phyloP scores from a whole-genome alignment of 1,140 invertebrate genomes.

The Aphelinus certus region DNA sequence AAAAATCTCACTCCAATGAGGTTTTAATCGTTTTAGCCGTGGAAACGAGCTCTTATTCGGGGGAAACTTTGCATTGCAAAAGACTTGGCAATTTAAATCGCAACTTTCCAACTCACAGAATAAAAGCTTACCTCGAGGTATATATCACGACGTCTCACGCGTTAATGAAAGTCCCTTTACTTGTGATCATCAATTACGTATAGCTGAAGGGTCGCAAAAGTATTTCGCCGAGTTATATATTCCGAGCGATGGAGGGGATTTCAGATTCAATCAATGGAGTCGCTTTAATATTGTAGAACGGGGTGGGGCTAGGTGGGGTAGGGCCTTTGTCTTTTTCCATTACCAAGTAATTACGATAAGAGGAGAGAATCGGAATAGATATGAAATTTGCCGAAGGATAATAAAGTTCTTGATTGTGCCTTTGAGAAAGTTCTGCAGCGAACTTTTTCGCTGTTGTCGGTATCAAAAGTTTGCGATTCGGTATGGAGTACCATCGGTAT shows the following conservation, averaged over 20 bases:
- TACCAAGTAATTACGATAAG: conserved; percentile 18
- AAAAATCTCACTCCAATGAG: not conserved
- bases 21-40: conserved; percentile 16
- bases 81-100: conserved; percentile 9
- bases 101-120: not conserved
- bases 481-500: too few species aligned
- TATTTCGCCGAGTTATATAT: not conserved
- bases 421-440: not conserved
- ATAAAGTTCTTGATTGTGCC: conserved; percentile 21
- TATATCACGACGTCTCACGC: not conserved
- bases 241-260: not conserved
- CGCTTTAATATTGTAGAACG: not conserved
- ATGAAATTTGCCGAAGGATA: conserved; percentile 3
- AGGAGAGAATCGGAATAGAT: not conserved
- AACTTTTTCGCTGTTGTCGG: not conserved
- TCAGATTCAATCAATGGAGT: conserved; percentile 18
- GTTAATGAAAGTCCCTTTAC: not conserved
- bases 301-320: not conserved
- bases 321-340: conserved; percentile 8
- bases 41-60: not conserved
- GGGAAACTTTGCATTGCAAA: conserved; percentile 23
- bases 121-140: not conserved
- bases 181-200: too few species aligned
- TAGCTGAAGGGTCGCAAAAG: too few species aligned
- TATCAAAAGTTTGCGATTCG: not conserved